Conservation (phyloP, 2,113 vertebrate genomes). For the Syrmaticus mikado region DNA sequence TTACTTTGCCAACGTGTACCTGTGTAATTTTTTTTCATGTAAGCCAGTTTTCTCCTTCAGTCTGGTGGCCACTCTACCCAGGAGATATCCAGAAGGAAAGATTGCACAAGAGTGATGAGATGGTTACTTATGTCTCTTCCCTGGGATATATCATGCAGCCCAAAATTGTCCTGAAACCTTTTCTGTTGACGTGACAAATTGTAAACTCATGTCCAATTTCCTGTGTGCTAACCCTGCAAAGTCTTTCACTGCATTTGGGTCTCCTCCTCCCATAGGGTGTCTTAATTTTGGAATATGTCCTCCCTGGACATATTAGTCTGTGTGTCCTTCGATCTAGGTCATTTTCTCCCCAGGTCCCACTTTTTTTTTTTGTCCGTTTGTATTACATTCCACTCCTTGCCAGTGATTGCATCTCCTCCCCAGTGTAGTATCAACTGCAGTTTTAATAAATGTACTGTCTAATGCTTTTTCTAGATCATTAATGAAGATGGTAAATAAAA, state of each 20-base stretch:
- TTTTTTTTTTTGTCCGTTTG: constrained; percentile 28
- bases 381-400: constrained; percentile 12
- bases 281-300: constrained; percentile 19
- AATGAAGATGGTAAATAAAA: constrained; percentile 65
- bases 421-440: constrained; percentile 7
- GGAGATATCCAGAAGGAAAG: neutral
- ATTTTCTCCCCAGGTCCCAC: neutral
- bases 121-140: constrained; percentile 25
- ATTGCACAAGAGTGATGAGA: neutral
- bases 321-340: constrained; percentile 6
- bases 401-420: constrained; percentile 30
- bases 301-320: neutral
- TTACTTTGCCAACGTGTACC: neutral
- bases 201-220: constrained; percentile 24
- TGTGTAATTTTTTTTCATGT: neutral
- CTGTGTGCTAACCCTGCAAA: constrained; percentile 21
- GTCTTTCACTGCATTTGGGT: constrained; percentile 36
- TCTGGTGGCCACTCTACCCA: accelerated
- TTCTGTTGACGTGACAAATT: constrained; percentile 2
- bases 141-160: neutral
- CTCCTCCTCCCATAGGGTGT: neutral
- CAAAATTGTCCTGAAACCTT: neutral
- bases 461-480: constrained; percentile 60
- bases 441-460: constrained; percentile 54
- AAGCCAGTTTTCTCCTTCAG: neutral